Conservation (phyloP, 1,140 invertebrate genomes). For the Marisa cornuarietis region DNA sequence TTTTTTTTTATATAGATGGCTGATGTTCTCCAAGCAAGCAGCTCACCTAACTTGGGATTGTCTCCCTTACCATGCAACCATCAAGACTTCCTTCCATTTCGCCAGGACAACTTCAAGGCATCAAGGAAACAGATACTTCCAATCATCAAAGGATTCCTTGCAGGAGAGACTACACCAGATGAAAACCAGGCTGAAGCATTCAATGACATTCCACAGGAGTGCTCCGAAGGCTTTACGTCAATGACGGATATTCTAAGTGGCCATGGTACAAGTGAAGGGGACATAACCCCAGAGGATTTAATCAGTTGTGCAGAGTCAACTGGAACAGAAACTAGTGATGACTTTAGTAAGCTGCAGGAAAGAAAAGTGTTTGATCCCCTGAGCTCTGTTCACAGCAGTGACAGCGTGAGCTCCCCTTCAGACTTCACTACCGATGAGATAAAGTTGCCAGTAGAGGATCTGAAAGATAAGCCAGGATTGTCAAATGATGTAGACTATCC, state of each 20-base stretch:
- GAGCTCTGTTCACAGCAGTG: conserved; percentile 16
- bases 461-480: no score
- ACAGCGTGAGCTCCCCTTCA: conserved; percentile 7
- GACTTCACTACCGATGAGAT: conserved; percentile 1
- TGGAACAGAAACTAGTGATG: not conserved
- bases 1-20: conserved; percentile 38
- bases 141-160: conserved; percentile 49
- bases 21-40: conserved; percentile 37
- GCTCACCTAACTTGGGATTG: conserved; percentile 45
- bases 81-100: conserved; percentile 42
- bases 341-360: not conserved
- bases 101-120: conserved; percentile 56
- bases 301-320: not conserved
- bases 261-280: conserved; percentile 13
- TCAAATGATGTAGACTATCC: no score
- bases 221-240: conserved; percentile 10
- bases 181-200: conserved; percentile 27
- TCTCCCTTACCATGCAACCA: conserved; percentile 25
- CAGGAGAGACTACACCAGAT: conserved; percentile 44
- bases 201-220: not conserved
- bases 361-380: conserved; percentile 11
- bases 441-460: not conserved
- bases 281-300: conserved; percentile 14
- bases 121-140: conserved; percentile 61
- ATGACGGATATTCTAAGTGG: conserved; percentile 17